phyloP scores from a whole-genome alignment of 2,888 invertebrate genomes.

The Pyralis farinalis region DNA sequence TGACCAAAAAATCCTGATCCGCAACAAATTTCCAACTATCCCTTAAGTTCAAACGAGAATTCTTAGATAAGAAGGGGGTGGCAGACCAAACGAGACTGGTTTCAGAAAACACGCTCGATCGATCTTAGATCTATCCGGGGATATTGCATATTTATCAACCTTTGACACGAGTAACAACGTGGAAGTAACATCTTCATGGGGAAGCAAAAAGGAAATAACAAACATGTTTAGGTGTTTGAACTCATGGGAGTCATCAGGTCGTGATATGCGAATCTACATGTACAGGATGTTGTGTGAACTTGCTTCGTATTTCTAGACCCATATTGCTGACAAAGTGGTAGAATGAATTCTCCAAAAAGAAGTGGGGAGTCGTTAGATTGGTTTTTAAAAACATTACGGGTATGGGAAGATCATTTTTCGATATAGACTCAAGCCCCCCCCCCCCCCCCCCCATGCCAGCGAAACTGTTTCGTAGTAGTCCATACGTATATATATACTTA shows the following conservation, averaged over 20 bases:
- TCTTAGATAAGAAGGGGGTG: constrained; percentile 14
- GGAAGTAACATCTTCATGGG: constrained; percentile 75
- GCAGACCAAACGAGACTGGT: constrained; percentile 35
- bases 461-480: too few species aligned
- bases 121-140: constrained; percentile 67
- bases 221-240: constrained; percentile 60
- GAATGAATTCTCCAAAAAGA: too few species aligned
- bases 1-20: constrained; percentile 46
- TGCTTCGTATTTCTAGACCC: neutral
- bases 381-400: too few species aligned
- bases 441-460: too few species aligned
- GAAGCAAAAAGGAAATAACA: constrained; percentile 56
- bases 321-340: too few species aligned
- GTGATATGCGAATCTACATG: constrained; percentile 16
- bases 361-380: too few species aligned
- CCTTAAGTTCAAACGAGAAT: constrained; percentile 9
- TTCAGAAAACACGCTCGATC: constrained; percentile 62
- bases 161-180: constrained; percentile 77
- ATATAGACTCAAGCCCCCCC: too few species aligned
- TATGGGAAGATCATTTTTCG: too few species aligned
- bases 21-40: constrained; percentile 10
- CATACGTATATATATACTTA: too few species aligned
- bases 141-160: constrained; percentile 81
- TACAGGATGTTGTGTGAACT: too few species aligned
- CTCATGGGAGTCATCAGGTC: constrained; percentile 27